phyloP scores from a whole-genome alignment of 2,113 vertebrate species.

The Python bivittatus region DNA sequence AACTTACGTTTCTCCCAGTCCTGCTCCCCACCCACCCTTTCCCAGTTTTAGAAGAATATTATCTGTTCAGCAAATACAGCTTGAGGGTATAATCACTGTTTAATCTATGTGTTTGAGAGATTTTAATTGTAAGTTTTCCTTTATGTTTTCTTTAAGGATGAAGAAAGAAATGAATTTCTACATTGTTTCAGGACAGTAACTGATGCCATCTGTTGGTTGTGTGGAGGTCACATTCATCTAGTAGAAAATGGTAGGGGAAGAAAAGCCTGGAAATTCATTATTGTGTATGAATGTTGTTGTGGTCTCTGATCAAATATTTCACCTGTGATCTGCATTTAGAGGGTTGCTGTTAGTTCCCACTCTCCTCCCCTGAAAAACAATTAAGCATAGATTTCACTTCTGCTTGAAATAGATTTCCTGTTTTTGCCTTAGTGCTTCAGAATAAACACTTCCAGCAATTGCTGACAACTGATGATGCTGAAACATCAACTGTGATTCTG shows the following conservation, averaged over 20 bases:
- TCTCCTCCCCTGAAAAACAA: not conserved
- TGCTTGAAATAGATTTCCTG: constrained; percentile 42
- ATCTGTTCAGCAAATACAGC: not conserved
- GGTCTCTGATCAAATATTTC: not conserved
- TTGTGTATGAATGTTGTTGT: not conserved
- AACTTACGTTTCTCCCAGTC: not conserved
- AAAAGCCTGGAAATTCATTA: constrained; percentile 1
- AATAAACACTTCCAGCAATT: constrained; percentile 84
- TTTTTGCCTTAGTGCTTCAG: constrained; percentile 78
- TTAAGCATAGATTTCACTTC: not conserved
- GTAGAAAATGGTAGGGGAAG: constrained; percentile 76
- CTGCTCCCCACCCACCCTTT: not conserved
- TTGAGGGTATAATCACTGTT: not conserved
- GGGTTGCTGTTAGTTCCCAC: not conserved
- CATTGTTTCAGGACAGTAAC: constrained; percentile 79
- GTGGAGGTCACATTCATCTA: constrained; percentile 78
- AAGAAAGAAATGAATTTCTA: constrained; percentile 75
- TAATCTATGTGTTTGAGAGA: rapidly evolving
- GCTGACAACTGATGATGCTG: constrained; percentile 83
- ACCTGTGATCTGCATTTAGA: not conserved
- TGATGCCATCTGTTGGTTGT: constrained; percentile 83
- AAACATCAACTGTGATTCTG: constrained; percentile 76
- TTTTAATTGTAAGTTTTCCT: constrained; percentile 16
- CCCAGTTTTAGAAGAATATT: not conserved
- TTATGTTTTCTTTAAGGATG: constrained; percentile 71